phyloP scores from a whole-genome alignment of 1,140 invertebrate species.

The Cyphomyrmex costatus region DNA sequence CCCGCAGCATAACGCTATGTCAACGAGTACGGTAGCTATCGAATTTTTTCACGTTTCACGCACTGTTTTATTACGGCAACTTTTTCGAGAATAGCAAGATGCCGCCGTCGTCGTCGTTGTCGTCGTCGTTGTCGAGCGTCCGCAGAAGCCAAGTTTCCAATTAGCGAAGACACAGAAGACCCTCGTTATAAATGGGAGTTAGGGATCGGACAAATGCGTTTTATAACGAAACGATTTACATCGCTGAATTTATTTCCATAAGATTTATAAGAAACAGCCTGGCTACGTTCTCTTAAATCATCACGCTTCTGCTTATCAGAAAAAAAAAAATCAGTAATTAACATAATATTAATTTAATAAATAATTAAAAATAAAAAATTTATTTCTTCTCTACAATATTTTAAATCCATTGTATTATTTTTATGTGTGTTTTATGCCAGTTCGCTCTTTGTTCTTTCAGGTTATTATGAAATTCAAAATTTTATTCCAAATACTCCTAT shows the following conservation, averaged over 20 bases:
- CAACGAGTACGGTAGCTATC: conserved; percentile 46
- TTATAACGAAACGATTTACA: conserved; percentile 62
- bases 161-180: conserved; percentile 50
- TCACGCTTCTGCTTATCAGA: not conserved
- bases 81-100: conserved; percentile 47
- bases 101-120: conserved; percentile 13
- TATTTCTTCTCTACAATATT: not conserved
- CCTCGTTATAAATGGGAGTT: conserved; percentile 57
- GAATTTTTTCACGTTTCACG: conserved; percentile 50
- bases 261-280: conserved; percentile 22
- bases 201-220: conserved; percentile 53
- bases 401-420: not conserved
- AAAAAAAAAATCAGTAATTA: not conserved
- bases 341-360: not conserved
- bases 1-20: conserved; percentile 67
- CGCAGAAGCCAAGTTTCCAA: conserved; percentile 56
- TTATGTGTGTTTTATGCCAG: not conserved
- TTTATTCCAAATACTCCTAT: not conserved
- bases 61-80: conserved; percentile 30
- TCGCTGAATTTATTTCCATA: conserved; percentile 57
- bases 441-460: not conserved
- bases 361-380: not conserved
- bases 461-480: not conserved
- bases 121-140: not conserved
- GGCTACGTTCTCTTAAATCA: not conserved